Evolutionary conservation across 2,888 invertebrate genomes (phyloP).

Genomic region (Quadroppia sp.): DNA sequence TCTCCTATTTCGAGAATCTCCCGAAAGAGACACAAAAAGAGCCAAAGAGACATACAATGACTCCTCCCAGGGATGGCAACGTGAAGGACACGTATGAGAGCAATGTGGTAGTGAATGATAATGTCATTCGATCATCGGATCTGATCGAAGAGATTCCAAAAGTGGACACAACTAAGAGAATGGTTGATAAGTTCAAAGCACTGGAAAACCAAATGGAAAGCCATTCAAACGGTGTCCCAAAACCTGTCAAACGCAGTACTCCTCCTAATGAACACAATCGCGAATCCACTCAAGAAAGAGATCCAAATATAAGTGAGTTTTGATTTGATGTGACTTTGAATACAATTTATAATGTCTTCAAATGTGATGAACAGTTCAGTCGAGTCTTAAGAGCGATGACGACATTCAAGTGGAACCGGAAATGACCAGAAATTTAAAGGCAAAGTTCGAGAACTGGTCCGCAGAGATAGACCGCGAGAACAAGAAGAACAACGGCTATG

Average conservation of each 20-base stretch:
- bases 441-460: constrained; percentile 79
- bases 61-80: constrained; percentile 81
- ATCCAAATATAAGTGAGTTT: constrained; percentile 46
- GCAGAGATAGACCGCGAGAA: constrained; percentile 48
- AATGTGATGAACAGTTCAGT: constrained; percentile 41
- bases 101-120: constrained; percentile 64
- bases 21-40: constrained; percentile 50
- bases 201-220: constrained; percentile 63
- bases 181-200: constrained; percentile 82
- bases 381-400: constrained; percentile 59
- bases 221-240: constrained; percentile 56
- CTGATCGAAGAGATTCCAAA: constrained; percentile 58
- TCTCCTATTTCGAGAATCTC: constrained; percentile 58
- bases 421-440: constrained; percentile 71
- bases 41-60: constrained; percentile 62
- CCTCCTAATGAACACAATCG: constrained; percentile 60
- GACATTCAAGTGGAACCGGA: constrained; percentile 72
- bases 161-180: constrained; percentile 73
- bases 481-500: constrained; percentile 49
- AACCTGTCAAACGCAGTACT: constrained; percentile 81
- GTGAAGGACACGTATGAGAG: constrained; percentile 54
- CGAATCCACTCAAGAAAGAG: constrained; percentile 49
- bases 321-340: not conserved
- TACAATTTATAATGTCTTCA: not conserved
- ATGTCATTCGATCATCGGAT: constrained; percentile 64